Conservation (phyloP, 2,113 vertebrate genomes). For the Thinocorus orbignyianus region DNA sequence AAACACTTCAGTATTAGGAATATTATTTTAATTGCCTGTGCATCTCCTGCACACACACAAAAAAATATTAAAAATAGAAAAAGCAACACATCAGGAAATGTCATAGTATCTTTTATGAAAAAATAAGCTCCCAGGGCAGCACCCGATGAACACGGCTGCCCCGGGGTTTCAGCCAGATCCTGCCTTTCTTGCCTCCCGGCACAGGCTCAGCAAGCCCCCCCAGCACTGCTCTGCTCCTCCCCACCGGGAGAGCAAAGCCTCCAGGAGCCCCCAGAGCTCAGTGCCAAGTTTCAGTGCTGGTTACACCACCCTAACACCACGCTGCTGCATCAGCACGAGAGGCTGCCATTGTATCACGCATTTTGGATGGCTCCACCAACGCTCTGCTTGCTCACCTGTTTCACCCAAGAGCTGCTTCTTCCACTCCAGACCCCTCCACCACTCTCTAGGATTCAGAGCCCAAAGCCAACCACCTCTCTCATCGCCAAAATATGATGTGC, state of each 20-base stretch:
- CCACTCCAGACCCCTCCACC: not conserved
- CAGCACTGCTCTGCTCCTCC: rapidly evolving
- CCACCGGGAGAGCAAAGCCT: not conserved
- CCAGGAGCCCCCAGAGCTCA: not conserved
- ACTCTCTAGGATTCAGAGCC: not conserved
- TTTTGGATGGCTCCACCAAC: not conserved
- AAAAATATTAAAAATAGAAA: no score
- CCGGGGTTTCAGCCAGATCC: not conserved
- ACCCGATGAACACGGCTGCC: not conserved
- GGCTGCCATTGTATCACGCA: not conserved
- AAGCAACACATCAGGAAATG: not conserved
- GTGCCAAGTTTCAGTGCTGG: not conserved
- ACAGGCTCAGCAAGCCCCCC: rapidly evolving
- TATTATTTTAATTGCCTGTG: not conserved
- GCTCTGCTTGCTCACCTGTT: not conserved
- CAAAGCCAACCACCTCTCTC: not conserved
- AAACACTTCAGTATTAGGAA: not conserved
- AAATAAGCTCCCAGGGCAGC: not conserved
- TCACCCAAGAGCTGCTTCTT: not conserved
- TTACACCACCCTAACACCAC: rapidly evolving
- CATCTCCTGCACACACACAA: not conserved
- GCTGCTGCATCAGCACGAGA: rapidly evolving
- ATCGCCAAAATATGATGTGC: rapidly evolving
- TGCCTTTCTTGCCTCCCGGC: not conserved
- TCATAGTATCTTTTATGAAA: not conserved